Base-by-base conservation (phyloP, 2,113 vertebrate species). In the Crotalus helleri region DNA sequence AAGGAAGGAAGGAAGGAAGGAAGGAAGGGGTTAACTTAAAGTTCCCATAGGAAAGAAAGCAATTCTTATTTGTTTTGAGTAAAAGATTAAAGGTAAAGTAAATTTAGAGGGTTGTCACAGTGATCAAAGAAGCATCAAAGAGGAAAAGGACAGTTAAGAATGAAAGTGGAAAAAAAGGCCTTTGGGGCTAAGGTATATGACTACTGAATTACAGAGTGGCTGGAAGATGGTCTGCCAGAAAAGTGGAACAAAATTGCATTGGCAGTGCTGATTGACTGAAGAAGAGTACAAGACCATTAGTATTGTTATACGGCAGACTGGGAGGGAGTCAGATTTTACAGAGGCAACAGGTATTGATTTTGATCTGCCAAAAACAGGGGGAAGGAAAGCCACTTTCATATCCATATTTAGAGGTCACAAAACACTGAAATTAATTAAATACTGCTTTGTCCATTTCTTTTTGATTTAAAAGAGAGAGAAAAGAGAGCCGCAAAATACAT, bases 21-120 rank as follows among this genome's bases (percentile, higher is more conserved):
- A 93, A 95, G 95, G 96, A 94, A 94, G 2, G 33, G 6, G 91
- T 94, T 94, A 87, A 93, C 95, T 94, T 94, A 96, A 92, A 94
- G 93, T n/a, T 98, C 98, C 95, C 49, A 49, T 55, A 96, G 96
- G 44, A 95, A 97, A 29, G 13, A 97, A 97, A 94, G 94, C 93
- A 93, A 93, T 96, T 97, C 97, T 95, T 96, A 96, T 96, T 97
- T 97, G 97, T 96, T 98, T 98, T 98, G 96, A 97, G 96, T 97
- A 97, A 98, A 98, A 98, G 98, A 98, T 98, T 98, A 98, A 98
- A 98, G 97, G 96, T 97, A 98, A 98, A 96, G 96, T 93, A 97
- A 96, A 98, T 98, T 98, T 95, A 85, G 96, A 95, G 96, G 93
- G 92, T 97, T 97, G 97, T 97, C 97, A 97, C 94, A 95, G 93